Conservation (phyloP, 2,113 vertebrate species). For the Microtus richardsoni region DNA sequence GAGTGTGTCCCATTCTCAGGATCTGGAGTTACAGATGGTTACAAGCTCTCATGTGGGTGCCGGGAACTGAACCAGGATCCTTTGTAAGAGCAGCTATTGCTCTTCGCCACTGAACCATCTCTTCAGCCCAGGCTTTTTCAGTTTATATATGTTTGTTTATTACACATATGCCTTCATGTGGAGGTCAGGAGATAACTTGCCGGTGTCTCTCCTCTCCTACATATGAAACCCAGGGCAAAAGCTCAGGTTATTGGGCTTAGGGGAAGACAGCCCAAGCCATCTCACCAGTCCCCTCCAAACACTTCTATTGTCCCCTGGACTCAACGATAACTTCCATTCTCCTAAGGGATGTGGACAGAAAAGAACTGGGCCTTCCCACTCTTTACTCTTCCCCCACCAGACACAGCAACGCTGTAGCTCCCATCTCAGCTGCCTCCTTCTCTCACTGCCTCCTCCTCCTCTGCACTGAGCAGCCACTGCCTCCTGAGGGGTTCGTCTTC, state of each 20-base stretch:
- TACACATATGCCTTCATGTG: too few species aligned
- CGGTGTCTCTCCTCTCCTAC: not conserved
- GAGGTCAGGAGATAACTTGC: not conserved
- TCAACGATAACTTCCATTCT: not conserved
- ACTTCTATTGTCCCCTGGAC: not conserved
- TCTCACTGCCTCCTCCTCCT: not conserved
- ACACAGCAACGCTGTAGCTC: not conserved
- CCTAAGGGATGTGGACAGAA: not conserved
- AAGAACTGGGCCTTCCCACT: not conserved
- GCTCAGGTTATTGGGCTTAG: not conserved
- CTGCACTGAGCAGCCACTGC: not conserved
- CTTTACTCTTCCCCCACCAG: not conserved
- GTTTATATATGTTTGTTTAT: not conserved
- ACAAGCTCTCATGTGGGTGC: not conserved
- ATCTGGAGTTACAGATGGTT: not conserved
- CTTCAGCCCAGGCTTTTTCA: not conserved
- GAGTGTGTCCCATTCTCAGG: not conserved
- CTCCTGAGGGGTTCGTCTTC: not conserved
- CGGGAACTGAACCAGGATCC: too few species aligned
- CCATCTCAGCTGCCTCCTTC: not conserved
- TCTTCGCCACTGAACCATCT: not conserved
- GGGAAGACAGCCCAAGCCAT: not conserved
- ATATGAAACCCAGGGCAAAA: not conserved
- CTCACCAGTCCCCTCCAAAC: not conserved
- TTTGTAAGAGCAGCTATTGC: not conserved